Base-by-base conservation (phyloP, 2,113 vertebrate genomes). In the Pan troglodytes region DNA sequence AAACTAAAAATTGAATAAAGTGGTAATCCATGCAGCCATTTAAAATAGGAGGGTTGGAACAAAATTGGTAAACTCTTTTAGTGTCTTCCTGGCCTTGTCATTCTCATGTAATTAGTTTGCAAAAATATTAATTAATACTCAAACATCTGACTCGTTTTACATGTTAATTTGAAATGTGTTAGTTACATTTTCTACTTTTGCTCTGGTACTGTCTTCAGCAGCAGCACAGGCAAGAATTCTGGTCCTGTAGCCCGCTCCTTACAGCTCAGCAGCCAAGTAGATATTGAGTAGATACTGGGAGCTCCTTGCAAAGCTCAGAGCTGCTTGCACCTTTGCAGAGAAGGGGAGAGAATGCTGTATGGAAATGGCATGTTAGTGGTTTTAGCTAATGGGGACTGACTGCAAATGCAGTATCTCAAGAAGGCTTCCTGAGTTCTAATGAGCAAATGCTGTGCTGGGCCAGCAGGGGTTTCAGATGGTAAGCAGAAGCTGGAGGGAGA, bases 51-150 rank as follows among this genome's bases (percentile, higher is more conserved):
- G 55, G 87, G 96, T 83, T 48, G 59, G 93, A 96, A 35, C 67
- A 93, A 88, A 95, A 93, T 90, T 84, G 86, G 67, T 90, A 73
- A 97, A 95, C 89, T 95, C 96, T 87, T 82, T 57, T 11, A 82
- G 73, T 88, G 72, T 92, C 93, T 96, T 98, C 73, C 92, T 92
- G 93, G 97, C 93, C 94, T 93, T 96, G 93, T 96, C 96, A 96
- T 97, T 92, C 92, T 95, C 93, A 93, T 96, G 92, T 94, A 98
- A 98, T 98, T 98, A 95, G 96, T 84, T 93, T 76, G 89, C 68
- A 93, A 95, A 97, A 97, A 94, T 97, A 97, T 97, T 97, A 98
- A 97, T 98, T 97, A 98, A 96, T 95, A 75, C 93, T 96, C 92
- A 81, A 97, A 96, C 88, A 98, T 88, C 93, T 94, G 96, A 95